A percentile compares a stretch with the other conserved stretches of the same genome.
Conservation (phyloP, 2,888 invertebrate species). For the Malachius bipustulatus region DNA sequence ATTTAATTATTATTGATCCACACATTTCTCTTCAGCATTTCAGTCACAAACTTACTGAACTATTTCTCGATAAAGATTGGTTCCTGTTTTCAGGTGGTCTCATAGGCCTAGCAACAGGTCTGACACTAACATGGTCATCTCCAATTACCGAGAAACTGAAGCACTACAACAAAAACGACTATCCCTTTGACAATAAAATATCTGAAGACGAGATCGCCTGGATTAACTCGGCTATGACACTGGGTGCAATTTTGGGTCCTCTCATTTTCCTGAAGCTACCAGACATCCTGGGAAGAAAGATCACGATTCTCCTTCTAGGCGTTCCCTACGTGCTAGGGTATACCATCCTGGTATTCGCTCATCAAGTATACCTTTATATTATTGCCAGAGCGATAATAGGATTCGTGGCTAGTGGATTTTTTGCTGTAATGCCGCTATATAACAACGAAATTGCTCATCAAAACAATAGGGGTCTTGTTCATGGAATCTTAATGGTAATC, state of each 20-base stretch:
- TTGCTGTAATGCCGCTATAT: conserved; percentile 72
- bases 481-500: conserved; percentile 67
- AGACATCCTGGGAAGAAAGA: conserved; percentile 55
- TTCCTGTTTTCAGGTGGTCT: conserved; percentile 38
- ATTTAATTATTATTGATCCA: too few relatives aligned
- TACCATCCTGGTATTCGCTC: conserved; percentile 48
- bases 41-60: too few relatives aligned
- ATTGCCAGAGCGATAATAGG: conserved; percentile 50
- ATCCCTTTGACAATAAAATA: conserved; percentile 28
- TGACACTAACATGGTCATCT: conserved; percentile 35
- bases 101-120: conserved; percentile 33
- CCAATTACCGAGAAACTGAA: conserved; percentile 15
- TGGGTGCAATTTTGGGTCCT: conserved; percentile 48
- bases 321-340: conserved; percentile 58
- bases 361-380: conserved; percentile 40
- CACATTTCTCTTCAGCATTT: too few relatives aligned
- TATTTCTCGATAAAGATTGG: too few relatives aligned
- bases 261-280: conserved; percentile 55
- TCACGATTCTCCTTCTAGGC: conserved; percentile 48
- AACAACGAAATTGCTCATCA: conserved; percentile 76
- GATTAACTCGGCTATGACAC: conserved; percentile 39
- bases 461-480: conserved; percentile 65
- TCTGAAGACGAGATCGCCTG: conserved; percentile 37
- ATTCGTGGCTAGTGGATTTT: conserved; percentile 54
- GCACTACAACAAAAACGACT: conserved; percentile 21